A percentile compares a stretch with the other conserved stretches of the same genome.
Evolutionary conservation across 92 coral and sea anemone genomes (phyloP).

Genomic region (Isaurus tuberculatus): DNA sequence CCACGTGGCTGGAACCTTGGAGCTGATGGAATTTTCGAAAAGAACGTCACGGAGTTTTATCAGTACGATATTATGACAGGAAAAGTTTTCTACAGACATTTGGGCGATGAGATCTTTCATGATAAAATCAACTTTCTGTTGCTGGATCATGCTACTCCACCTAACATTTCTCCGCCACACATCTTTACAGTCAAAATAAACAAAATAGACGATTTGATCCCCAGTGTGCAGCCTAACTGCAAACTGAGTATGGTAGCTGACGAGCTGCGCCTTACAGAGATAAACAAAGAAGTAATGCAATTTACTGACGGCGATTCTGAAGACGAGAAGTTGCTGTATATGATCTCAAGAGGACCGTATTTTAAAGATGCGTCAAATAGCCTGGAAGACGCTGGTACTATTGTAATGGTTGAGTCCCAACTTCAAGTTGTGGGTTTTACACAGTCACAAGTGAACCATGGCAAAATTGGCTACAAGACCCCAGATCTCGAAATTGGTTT

Average conservation of each 20-base stretch:
- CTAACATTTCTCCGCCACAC: conserved; percentile 87
- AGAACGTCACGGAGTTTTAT: conserved; percentile 74
- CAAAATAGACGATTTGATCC: conserved; percentile 76
- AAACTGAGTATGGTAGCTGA: conserved; percentile 69
- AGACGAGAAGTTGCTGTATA: conserved; percentile 72
- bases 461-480: conserved; percentile 79
- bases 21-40: conserved; percentile 75
- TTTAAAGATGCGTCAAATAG: conserved; percentile 65
- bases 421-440: conserved; percentile 73
- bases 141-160: conserved; percentile 81
- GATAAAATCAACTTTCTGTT: conserved; percentile 78
- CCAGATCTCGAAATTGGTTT: conserved; percentile 79
- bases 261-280: conserved; percentile 56
- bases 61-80: conserved; percentile 84
- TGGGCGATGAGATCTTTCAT: conserved; percentile 81
- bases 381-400: conserved; percentile 69
- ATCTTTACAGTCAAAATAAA: conserved; percentile 73
- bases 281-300: conserved; percentile 64
- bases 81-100: conserved; percentile 79
- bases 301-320: conserved; percentile 88
- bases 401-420: conserved; percentile 68
- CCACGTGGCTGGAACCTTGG: conserved; percentile 66
- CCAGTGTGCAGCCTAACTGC: conserved; percentile 60
- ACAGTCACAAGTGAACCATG: conserved; percentile 84
- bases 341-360: conserved; percentile 68